These are phyloP conservation scores for Neotoxoptera formosana DNA, from an alignment of 1,140 invertebrate species.

Conservation along the genomic window DNA sequence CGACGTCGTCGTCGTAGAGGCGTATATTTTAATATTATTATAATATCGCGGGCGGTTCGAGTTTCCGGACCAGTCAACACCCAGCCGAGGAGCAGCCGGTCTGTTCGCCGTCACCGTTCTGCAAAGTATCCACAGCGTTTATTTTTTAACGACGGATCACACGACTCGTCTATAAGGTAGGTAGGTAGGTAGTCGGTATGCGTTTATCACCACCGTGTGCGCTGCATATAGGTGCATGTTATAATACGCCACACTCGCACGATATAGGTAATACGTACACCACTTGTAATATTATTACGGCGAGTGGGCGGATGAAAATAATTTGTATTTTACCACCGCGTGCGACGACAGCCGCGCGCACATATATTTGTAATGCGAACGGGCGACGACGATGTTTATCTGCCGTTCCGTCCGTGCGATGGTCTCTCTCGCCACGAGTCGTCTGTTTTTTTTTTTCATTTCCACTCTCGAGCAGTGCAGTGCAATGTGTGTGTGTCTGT, in stretches of 20 bases:
- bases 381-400: conserved; percentile 53
- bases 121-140: too few species aligned
- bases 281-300: not conserved
- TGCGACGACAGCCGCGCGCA: not conserved
- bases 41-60: not conserved
- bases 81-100: not conserved
- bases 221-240: not conserved
- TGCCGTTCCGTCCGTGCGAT: not conserved
- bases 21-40: too few species aligned
- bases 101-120: too few species aligned
- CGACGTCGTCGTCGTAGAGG: conserved; percentile 13
- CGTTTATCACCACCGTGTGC: not conserved
- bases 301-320: conserved; percentile 44
- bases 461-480: conserved; percentile 23
- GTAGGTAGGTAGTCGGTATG: not conserved
- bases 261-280: too few species aligned
- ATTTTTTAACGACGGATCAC: not conserved
- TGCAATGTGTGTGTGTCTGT: not conserved
- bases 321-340: conserved; percentile 56
- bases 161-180: not conserved
- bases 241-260: not conserved
- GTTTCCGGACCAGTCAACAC: conserved; percentile 41
- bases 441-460: not conserved
- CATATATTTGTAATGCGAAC: not conserved
- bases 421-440: not conserved